These are phyloP conservation scores for Mallotus villosus DNA, from an alignment of 2,797 vertebrate genomes.

Conservation along the genomic window DNA sequence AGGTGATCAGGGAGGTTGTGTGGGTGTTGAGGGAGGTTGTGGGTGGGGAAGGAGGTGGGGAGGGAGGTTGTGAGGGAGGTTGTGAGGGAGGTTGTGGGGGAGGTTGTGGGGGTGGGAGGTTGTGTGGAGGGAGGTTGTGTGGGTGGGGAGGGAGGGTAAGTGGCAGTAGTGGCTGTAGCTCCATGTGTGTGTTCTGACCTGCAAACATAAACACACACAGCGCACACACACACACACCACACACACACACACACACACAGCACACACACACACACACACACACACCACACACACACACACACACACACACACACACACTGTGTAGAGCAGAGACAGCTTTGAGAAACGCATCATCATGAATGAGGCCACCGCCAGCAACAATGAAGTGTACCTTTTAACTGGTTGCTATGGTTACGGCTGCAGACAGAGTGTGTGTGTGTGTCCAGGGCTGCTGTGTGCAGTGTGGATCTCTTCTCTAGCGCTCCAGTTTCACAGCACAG, in stretches of 20 bases:
- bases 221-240: conserved; percentile 7
- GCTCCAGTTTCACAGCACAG: conserved; percentile 51
- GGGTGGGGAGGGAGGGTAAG: too few species aligned
- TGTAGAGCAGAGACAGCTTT: conserved; percentile 34
- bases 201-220: background rate
- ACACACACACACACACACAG: conserved; percentile 1
- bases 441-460: conserved; percentile 59
- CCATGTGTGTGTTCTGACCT: background rate
- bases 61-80: too few species aligned
- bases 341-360: conserved; percentile 50
- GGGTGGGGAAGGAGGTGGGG: too few species aligned
- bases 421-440: conserved; percentile 59
- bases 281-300: conserved; percentile 5
- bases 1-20: too few species aligned
- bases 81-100: too few species aligned
- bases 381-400: conserved; percentile 73
- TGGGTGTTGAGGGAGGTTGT: too few species aligned
- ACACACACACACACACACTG: conserved; percentile 16
- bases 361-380: conserved; percentile 74
- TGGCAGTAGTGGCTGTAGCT: background rate
- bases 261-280: conserved; percentile 13
- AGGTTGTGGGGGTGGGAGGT: too few species aligned
- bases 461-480: conserved; percentile 57
- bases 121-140: too few species aligned
- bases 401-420: conserved; percentile 72